Evolutionary conservation across 2,113 vertebrate genomes (phyloP).

Genomic region (Dolichotis patagonum): DNA sequence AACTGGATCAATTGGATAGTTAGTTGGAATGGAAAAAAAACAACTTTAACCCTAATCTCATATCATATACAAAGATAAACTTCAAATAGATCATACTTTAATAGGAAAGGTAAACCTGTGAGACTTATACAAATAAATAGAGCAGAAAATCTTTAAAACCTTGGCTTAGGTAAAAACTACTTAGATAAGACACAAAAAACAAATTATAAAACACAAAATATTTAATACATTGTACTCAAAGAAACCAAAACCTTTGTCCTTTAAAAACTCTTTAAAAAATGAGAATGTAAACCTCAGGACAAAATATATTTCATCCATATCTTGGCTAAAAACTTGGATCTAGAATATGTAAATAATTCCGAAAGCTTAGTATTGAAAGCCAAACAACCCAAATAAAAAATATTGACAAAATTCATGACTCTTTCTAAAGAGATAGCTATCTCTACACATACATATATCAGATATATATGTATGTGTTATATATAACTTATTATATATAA

Average conservation of each 20-base stretch:
- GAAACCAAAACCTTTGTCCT: background rate
- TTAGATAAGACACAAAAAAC: background rate
- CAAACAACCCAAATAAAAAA: background rate
- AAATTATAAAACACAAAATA: background rate
- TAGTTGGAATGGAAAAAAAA: background rate
- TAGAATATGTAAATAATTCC: background rate
- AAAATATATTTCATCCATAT: conserved; percentile 21
- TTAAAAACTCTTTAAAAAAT: conserved; percentile 52
- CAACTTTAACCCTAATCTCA: background rate
- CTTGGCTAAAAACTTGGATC: background rate
- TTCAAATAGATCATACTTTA: background rate
- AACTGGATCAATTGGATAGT: background rate
- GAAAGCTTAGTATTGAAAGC: conserved; percentile 9
- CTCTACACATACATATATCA: background rate
- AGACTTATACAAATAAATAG: background rate
- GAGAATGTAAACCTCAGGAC: background rate
- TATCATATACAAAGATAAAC: background rate
- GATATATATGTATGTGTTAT: too few relatives aligned
- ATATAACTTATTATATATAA: too few relatives aligned
- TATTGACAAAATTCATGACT: background rate
- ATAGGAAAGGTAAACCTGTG: conserved; percentile 15
- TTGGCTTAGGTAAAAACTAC: background rate
- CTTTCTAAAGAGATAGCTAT: background rate
- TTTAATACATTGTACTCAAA: background rate
- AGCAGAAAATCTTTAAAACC: background rate